Evolutionary conservation across 2,797 vertebrate species (phyloP).

Genomic region (Schizopygopsis pylzovi): DNA sequence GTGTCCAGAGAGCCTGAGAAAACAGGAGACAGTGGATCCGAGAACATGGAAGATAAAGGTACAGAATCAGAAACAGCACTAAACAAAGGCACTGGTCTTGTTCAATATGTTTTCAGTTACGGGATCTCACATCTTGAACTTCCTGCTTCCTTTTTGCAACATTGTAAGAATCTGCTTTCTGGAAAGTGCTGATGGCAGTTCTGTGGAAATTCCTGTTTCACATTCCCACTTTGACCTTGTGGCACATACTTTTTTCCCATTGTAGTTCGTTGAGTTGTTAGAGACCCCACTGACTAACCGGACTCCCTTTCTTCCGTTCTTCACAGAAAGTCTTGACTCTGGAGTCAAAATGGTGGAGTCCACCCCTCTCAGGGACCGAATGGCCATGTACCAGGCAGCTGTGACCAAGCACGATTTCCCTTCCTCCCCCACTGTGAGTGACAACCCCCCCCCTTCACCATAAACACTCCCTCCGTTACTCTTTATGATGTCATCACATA

Average conservation of each 20-base stretch:
- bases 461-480: background rate
- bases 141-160: constrained; percentile 31
- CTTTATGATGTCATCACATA: constrained; percentile 12
- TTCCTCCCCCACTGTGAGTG: constrained; percentile 70
- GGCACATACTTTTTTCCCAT: constrained; percentile 40
- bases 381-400: constrained; percentile 95
- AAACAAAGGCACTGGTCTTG: too few relatives aligned
- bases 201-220: constrained; percentile 43
- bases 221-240: constrained; percentile 30
- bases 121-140: background rate
- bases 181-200: constrained; percentile 45
- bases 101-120: background rate
- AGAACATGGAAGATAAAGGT: constrained; percentile 79
- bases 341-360: constrained; percentile 79
- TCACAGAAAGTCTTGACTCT: constrained; percentile 66
- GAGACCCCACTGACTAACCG: background rate
- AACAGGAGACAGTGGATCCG: constrained; percentile 66
- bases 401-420: constrained; percentile 85
- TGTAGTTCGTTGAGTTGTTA: background rate
- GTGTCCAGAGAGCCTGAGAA: constrained; percentile 75
- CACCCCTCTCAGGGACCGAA: constrained; percentile 89
- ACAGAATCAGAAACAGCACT: constrained; percentile 41
- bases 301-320: background rate
- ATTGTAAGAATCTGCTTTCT: background rate
- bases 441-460: background rate